phyloP scores from a whole-genome alignment of 1,140 invertebrate species.

The Trachymyrmex cornetzi region DNA sequence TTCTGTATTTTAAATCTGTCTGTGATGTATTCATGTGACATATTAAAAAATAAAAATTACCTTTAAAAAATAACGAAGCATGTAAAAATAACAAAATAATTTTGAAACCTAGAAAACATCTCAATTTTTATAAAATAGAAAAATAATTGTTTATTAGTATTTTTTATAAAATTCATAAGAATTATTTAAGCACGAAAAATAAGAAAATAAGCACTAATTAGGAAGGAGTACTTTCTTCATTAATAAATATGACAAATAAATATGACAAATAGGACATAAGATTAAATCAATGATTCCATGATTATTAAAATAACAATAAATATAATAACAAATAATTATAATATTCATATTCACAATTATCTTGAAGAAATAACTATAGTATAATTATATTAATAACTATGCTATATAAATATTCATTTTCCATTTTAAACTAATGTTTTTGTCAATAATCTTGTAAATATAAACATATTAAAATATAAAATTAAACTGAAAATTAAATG shows the following conservation, averaged over 20 bases:
- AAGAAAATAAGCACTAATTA: neutral
- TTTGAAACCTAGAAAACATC: neutral
- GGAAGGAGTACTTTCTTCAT: neutral
- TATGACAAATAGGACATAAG: neutral
- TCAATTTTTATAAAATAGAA: neutral
- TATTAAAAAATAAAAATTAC: neutral
- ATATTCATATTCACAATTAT: neutral
- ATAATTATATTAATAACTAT: neutral
- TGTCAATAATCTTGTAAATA: neutral
- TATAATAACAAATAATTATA: neutral
- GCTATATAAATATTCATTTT: neutral
- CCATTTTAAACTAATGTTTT: neutral
- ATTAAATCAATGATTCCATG: conserved; percentile 12
- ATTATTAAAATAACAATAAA: conserved; percentile 27
- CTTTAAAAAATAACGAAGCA: neutral
- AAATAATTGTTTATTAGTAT: neutral
- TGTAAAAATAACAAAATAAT: neutral
- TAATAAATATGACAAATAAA: neutral
- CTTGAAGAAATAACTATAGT: neutral
- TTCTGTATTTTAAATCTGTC: neutral
- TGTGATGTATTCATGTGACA: neutral
- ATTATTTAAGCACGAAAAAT: neutral
- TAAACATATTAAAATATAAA: conserved; percentile 2
- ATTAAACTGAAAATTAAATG: neutral
- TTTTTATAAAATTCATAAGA: neutral